Evolutionary conservation across 2,888 invertebrate genomes (phyloP).

Genomic region (Eupithecia subfuscata): DNA sequence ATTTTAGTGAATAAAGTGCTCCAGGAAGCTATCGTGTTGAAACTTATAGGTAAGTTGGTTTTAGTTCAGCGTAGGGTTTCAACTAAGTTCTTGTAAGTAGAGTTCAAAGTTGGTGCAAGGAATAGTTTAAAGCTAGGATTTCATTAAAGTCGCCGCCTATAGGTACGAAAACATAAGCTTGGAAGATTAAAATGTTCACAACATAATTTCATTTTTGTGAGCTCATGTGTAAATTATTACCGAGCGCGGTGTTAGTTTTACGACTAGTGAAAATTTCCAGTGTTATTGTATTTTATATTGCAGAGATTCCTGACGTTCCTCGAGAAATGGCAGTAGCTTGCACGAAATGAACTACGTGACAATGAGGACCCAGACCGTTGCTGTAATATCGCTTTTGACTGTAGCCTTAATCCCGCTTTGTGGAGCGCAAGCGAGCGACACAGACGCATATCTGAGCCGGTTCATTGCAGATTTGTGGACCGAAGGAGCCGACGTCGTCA

Average conservation of each 20-base stretch:
- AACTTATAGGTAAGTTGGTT: conserved; percentile 48
- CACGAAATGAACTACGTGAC: conserved; percentile 60
- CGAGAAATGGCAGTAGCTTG: conserved; percentile 60
- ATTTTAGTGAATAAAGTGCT: conserved; percentile 39
- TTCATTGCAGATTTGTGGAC: conserved; percentile 79
- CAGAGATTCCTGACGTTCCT: conserved; percentile 33
- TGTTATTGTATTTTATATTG: conserved; percentile 45
- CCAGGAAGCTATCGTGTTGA: conserved; percentile 26
- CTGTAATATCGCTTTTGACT: conserved; percentile 53
- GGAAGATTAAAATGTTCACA: neutral
- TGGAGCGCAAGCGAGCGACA: conserved; percentile 57
- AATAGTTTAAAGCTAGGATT: neutral
- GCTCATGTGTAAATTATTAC: conserved; percentile 4
- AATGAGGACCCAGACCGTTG: conserved; percentile 51
- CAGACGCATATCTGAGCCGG: conserved; percentile 69
- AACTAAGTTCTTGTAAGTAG: conserved; percentile 15
- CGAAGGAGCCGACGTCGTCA: conserved; percentile 74
- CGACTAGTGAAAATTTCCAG: conserved; percentile 15
- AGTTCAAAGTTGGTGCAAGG: conserved; percentile 15
- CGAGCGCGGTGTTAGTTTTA: conserved; percentile 13
- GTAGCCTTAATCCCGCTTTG: conserved; percentile 56
- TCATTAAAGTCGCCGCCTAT: neutral
- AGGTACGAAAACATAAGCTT: neutral
- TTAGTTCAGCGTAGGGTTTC: conserved; percentile 33
- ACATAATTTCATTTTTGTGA: conserved; percentile 7